These are phyloP conservation scores for Myotis brandtii DNA, from an alignment of 2,113 vertebrate species.

Conservation along the genomic window DNA sequence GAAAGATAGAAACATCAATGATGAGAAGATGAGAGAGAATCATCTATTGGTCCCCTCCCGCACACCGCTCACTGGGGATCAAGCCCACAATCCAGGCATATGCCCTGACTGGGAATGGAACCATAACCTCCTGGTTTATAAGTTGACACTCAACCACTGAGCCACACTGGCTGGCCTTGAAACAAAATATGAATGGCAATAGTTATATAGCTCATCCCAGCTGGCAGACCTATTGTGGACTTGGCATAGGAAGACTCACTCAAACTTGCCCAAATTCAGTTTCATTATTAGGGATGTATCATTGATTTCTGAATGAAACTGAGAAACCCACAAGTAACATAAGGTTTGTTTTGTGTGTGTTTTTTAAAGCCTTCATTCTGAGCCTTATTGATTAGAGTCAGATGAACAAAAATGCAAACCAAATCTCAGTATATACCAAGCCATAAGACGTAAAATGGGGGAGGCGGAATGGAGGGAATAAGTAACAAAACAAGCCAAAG, in stretches of 20 bases:
- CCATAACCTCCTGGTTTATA: too few species aligned
- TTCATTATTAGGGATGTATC: background rate
- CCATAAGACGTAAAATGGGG: background rate
- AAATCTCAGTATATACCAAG: background rate
- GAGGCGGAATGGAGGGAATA: background rate
- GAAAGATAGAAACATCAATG: too few species aligned
- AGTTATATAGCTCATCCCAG: background rate
- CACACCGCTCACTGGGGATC: too few species aligned
- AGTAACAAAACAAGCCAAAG: constrained; percentile 11
- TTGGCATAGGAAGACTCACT: background rate
- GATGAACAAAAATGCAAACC: constrained; percentile 24
- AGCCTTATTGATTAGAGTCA: constrained; percentile 2
- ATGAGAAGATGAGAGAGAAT: too few species aligned
- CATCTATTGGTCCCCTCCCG: too few species aligned
- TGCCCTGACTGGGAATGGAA: too few species aligned
- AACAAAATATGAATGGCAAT: constrained; percentile 40
- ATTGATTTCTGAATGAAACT: constrained; percentile 47
- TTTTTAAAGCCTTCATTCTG: background rate
- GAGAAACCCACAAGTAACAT: constrained; percentile 37
- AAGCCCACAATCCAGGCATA: too few species aligned
- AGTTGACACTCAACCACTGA: too few species aligned
- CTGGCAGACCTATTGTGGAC: background rate
- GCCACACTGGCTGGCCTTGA: background rate
- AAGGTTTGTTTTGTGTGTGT: background rate
- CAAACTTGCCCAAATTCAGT: constrained; percentile 40